A percentile compares a stretch with the other conserved stretches of the same genome.
phyloP scores from a whole-genome alignment of 2,113 vertebrate genomes.

The Hipposideros armiger region DNA sequence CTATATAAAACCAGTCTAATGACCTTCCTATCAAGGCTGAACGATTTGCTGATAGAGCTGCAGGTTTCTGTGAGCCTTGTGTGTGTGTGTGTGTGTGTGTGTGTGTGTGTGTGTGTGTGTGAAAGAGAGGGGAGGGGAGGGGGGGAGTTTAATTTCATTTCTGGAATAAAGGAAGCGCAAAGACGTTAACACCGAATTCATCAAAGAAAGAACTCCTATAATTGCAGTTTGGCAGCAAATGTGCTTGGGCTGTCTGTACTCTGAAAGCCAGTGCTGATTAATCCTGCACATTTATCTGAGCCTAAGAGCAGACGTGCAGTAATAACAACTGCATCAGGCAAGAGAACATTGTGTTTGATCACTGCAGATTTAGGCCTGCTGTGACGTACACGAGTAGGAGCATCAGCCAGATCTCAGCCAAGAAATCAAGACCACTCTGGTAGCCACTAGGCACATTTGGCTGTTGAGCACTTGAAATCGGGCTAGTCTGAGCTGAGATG shows the following conservation, averaged over 20 bases:
- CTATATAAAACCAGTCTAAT: conserved; percentile 67
- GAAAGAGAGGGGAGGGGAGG: no score
- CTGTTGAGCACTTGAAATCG: background rate
- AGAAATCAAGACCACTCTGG: background rate
- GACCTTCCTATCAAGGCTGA: conserved; percentile 50
- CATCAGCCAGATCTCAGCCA: background rate
- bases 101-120: background rate
- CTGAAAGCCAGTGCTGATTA: conserved; percentile 65
- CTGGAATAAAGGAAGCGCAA: conserved; percentile 76
- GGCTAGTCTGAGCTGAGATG: background rate
- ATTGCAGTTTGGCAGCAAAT: conserved; percentile 71
- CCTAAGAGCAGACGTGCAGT: conserved; percentile 6
- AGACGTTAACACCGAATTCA: conserved; percentile 72
- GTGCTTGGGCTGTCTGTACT: conserved; percentile 39
- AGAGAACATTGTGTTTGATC: conserved; percentile 32
- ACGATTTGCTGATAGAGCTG: conserved; percentile 62
- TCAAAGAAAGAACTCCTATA: conserved; percentile 70
- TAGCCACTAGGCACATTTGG: background rate
- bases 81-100: background rate
- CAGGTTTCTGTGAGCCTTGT: conserved; percentile 50
- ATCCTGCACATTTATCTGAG: conserved; percentile 67
- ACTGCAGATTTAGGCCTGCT: background rate
- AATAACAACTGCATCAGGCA: conserved; percentile 34
- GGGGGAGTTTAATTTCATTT: conserved; percentile 71
- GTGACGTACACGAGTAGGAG: background rate